phyloP scores from a whole-genome alignment of 2,888 invertebrate genomes.

The Biston betularia region DNA sequence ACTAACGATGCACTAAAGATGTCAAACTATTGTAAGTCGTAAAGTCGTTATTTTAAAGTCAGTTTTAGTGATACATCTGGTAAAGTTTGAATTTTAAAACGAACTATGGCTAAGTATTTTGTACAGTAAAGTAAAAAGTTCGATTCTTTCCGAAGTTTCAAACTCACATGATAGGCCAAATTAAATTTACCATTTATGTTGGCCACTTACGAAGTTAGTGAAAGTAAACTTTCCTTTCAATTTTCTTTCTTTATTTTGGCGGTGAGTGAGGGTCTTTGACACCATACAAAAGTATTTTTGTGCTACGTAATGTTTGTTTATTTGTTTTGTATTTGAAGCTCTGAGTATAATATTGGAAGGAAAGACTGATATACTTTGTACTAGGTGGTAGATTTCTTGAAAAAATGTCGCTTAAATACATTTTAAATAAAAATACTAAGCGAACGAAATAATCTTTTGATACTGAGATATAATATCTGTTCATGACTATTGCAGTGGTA shows the following conservation, averaged over 20 bases:
- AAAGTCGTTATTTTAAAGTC: neutral
- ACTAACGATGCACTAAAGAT: slow-evolving; percentile 52
- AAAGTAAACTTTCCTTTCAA: slow-evolving; percentile 42
- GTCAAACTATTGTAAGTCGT: slow-evolving; percentile 10
- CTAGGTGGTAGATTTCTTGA: too few relatives aligned
- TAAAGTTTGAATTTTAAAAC: slow-evolving; percentile 25
- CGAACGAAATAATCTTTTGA: too few relatives aligned
- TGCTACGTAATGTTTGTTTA: slow-evolving; percentile 7
- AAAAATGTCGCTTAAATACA: too few relatives aligned
- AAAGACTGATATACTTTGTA: slow-evolving; percentile 2
- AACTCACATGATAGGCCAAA: slow-evolving; percentile 41
- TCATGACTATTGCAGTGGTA: too few relatives aligned
- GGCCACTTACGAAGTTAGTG: slow-evolving; percentile 39
- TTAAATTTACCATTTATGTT: slow-evolving; percentile 43
- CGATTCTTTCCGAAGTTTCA: slow-evolving; percentile 35
- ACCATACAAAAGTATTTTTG: slow-evolving; percentile 9
- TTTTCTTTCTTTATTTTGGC: slow-evolving; percentile 34
- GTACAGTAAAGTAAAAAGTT: slow-evolving; percentile 53
- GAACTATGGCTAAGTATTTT: slow-evolving; percentile 25
- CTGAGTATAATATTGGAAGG: neutral
- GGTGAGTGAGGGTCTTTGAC: slow-evolving; percentile 23
- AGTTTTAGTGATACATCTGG: neutral
- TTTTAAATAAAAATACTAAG: too few relatives aligned
- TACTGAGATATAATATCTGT: too few relatives aligned
- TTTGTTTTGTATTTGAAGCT: slow-evolving; percentile 6